Percentiles rank a stretch among this genome's conserved stretches.
These are phyloP conservation scores for Polyergus mexicanus DNA, from an alignment of 1,140 invertebrate species.

Conservation along the genomic window DNA sequence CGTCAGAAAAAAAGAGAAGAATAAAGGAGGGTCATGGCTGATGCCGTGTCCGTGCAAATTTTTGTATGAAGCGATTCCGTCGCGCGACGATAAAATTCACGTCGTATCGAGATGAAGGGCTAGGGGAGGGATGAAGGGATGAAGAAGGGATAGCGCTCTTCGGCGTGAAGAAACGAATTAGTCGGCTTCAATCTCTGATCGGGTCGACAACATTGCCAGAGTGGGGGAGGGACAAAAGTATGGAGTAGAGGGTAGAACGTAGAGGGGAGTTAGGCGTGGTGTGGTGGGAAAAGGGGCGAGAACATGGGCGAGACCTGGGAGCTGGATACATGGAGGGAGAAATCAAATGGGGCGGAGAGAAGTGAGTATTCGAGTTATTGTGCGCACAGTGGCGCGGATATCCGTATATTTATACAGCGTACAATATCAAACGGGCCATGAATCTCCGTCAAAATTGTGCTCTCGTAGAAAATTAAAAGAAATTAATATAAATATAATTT, in stretches of 20 bases:
- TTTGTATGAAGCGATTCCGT: conserved; percentile 84
- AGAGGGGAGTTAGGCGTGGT: conserved; percentile 63
- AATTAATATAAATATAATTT: neutral
- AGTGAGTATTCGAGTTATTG: conserved; percentile 22
- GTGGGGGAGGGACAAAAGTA: conserved; percentile 77
- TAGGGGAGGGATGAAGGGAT: neutral
- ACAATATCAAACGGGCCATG: conserved; percentile 5
- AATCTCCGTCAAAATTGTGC: conserved; percentile 34
- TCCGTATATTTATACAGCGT: conserved; percentile 37
- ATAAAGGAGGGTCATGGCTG: conserved; percentile 59
- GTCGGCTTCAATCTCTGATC: conserved; percentile 66
- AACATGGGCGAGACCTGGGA: conserved; percentile 60
- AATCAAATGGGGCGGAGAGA: conserved; percentile 64
- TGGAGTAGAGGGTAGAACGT: conserved; percentile 71
- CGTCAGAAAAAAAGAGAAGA: conserved; percentile 36
- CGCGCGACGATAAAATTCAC: conserved; percentile 80
- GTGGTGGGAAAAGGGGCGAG: conserved; percentile 64
- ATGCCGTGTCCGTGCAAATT: conserved; percentile 80
- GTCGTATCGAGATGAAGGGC: conserved; percentile 63
- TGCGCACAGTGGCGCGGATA: conserved; percentile 68
- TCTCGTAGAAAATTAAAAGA: neutral
- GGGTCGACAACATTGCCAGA: conserved; percentile 45
- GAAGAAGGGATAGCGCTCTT: conserved; percentile 69
- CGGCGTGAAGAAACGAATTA: conserved; percentile 84
- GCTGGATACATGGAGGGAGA: conserved; percentile 11